Base-by-base conservation (phyloP, 2,797 vertebrate genomes). In the Limosa lapponica region DNA sequence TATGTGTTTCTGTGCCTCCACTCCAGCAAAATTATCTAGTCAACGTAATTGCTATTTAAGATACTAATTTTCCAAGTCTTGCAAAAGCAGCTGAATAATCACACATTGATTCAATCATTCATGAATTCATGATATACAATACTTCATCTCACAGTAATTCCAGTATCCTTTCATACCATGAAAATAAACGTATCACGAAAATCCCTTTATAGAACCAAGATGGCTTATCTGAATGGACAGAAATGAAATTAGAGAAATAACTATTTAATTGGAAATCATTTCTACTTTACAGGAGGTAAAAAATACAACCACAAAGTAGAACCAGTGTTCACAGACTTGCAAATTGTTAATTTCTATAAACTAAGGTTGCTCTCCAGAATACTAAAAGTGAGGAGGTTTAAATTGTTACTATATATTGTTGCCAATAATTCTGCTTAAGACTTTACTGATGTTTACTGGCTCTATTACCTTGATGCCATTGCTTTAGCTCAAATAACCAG, bases 1-100 rank as follows among this genome's bases (percentile, higher is more conserved):
- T 32, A 36, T 2, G 18, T 0, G 8, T 30, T 55, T 51, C 69
- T 0, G 0, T 16, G 30, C 12, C 23, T 79, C 30, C 15, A 49
- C 27, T 75, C 8, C 3, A 55, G n/a, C 9, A 78, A 71, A 86
- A 84, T n/a, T 54, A 44, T 11, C 13, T 18, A 44, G 15, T 52
- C 73, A 49, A 67, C 2, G 0, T 24, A 78, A 73, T 8, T 65
- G 32, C 30, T 74, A 25, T 27, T 24, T 64, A 43, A 48, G 3
- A 18, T 44, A 71, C 13, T 25, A 0, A 2, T 39, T 79, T 66
- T 52, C 28, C 25, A 72, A 69, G 27, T 87, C 15, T 71, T 54
- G 65, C 24, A 58, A 85, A 78, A 70, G 30, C 30, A 93, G 43
- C 18, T 43, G 44, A 94, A 69, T 37, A 87, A 87, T 64, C 32